phyloP scores from a whole-genome alignment of 2,888 invertebrate genomes.

The Platynereis dumerilii region DNA sequence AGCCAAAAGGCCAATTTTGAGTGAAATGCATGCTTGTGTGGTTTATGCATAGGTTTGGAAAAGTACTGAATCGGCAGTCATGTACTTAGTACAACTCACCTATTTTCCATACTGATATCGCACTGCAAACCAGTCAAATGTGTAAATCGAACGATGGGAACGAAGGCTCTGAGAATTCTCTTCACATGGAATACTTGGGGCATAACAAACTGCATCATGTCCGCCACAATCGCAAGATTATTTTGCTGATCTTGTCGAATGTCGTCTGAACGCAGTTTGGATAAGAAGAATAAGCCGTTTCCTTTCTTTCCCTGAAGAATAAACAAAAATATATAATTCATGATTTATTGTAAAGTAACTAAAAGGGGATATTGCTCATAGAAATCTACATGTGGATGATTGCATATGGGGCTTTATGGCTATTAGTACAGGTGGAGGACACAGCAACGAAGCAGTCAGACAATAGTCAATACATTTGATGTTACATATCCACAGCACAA shows the following conservation, averaged over 20 bases:
- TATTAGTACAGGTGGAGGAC: too few relatives aligned
- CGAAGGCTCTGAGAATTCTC: conserved; percentile 81
- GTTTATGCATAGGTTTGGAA: too few relatives aligned
- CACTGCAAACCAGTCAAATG: conserved; percentile 82
- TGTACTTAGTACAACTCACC: conserved; percentile 71
- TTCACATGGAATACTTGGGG: conserved; percentile 72
- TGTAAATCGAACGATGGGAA: conserved; percentile 87
- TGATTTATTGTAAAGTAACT: not conserved
- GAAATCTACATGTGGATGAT: too few relatives aligned
- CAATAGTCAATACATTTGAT: too few relatives aligned
- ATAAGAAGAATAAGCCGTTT: conserved; percentile 67
- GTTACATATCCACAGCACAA: too few relatives aligned
- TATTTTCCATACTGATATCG: conserved; percentile 82
- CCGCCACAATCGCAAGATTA: conserved; percentile 77
- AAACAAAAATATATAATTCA: not conserved
- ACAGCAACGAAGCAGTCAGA: too few relatives aligned
- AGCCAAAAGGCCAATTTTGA: too few relatives aligned
- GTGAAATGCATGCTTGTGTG: too few relatives aligned
- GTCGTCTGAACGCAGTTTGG: conserved; percentile 69
- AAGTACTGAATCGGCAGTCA: too few relatives aligned
- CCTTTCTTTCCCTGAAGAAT: not conserved
- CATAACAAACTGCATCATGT: conserved; percentile 75
- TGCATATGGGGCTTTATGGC: too few relatives aligned
- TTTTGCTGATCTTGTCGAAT: conserved; percentile 73
- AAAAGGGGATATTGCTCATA: too few relatives aligned